Conservation (phyloP, 1,140 invertebrate species). For the Drosophila triauraria region DNA sequence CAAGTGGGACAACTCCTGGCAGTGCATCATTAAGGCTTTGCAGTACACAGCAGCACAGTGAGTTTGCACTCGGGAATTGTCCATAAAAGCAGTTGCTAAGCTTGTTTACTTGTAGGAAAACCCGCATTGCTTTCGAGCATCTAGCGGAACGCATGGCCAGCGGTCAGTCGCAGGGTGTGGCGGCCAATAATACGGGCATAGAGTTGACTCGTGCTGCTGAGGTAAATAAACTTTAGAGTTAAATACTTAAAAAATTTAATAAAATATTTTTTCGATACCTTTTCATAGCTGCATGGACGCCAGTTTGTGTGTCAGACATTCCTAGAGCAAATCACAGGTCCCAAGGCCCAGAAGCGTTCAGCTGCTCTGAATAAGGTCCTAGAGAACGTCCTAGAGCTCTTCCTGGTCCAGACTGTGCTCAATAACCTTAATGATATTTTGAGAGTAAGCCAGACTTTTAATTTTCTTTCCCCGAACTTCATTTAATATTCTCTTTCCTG, state of each 20-base stretch:
- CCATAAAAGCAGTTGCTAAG: accelerated
- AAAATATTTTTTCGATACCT: not conserved
- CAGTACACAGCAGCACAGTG: conserved; percentile 90
- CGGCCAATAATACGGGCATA: conserved; percentile 94
- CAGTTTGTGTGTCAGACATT: conserved; percentile 89
- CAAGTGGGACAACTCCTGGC: conserved; percentile 88
- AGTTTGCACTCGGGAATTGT: conserved; percentile 41
- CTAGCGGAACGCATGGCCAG: conserved; percentile 88
- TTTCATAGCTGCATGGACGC: conserved; percentile 89
- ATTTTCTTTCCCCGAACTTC: no score
- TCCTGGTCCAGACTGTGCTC: conserved; percentile 91
- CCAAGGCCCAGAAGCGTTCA: conserved; percentile 81
- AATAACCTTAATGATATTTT: conserved; percentile 91
- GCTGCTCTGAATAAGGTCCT: conserved; percentile 87
- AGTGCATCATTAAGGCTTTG: conserved; percentile 88
- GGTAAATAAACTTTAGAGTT: conserved; percentile 68
- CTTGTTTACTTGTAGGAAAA: conserved; percentile 87
- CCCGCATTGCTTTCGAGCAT: conserved; percentile 88
- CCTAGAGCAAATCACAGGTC: conserved; percentile 86
- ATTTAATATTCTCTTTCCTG: not conserved
- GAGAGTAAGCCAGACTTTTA: conserved; percentile 86
- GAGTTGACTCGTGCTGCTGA: conserved; percentile 91
- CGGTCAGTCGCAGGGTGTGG: conserved; percentile 90
- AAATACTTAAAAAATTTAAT: not conserved
- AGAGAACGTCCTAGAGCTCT: conserved; percentile 90